Base-by-base conservation (phyloP, 2,797 vertebrate genomes). In the Melanotaenia trifasciata region DNA sequence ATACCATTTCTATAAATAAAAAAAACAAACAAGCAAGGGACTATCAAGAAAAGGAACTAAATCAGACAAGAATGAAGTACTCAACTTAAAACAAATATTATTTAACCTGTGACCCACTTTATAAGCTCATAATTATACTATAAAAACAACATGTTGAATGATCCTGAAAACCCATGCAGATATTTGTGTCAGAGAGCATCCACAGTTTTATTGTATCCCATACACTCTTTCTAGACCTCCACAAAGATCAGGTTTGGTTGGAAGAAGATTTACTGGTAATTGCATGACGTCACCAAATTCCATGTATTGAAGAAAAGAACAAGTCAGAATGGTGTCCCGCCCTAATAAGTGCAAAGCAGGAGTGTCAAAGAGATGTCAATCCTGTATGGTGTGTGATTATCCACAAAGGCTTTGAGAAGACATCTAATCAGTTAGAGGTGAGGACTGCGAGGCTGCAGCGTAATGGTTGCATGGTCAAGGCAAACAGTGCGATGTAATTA, bases 291-390 rank as follows among this genome's bases (percentile, higher is more conserved):
- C 67, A 78, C 13, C 26, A 56, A 73, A 80, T 75, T 40, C 58
- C 56, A 58, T 1, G 4, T 11, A n/a, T 16, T 36, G 47, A 1
- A 67, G 66, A 68, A 58, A 67, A 12, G 13, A 28, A 64, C 68
- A 59, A 74, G 63, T 45, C 30, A 30, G 40, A 33, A 45, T 1
- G 3, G 14, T 32, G 62, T 47, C 36, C 67, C 6, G 13, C 66
- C 50, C 68, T 32, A 68, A 65, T 67, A 73, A 72, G 72, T 71
- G 70, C 9, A 70, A 74, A 72, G 63, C 64, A 74, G 64, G 72
- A 74, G 63, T 71, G 26, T 51, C 54, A 64, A 5, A 35, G 26
- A 40, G 36, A 18, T 38, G 26, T 63, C 67, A 63, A 3, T 79
- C 36, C 59, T 20, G 2, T 12, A 10, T 3, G 13, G 56, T 35